Evolutionary conservation across 2,888 invertebrate genomes (phyloP).

Genomic region (Anthophora plumipes): DNA sequence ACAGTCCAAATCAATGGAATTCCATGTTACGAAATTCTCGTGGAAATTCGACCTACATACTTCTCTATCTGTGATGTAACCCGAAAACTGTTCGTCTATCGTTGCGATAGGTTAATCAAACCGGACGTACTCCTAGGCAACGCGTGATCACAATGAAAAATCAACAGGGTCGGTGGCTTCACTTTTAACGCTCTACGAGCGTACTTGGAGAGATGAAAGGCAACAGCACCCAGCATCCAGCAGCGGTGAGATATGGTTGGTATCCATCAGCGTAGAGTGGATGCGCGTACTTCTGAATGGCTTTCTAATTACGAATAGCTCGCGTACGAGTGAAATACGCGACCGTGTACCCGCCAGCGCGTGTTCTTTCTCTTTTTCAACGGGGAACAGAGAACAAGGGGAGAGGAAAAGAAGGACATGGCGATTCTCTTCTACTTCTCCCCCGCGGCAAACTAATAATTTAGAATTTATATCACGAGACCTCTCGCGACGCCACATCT

Average conservation of each 20-base stretch:
- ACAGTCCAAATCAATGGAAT: neutral
- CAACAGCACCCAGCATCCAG: slow-evolving; percentile 51
- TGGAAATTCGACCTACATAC: slow-evolving; percentile 20
- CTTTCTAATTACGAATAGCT: slow-evolving; percentile 72
- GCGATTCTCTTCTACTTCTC: slow-evolving; percentile 34
- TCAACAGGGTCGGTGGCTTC: slow-evolving; percentile 48
- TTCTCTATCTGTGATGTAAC: neutral
- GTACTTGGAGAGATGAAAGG: slow-evolving; percentile 67
- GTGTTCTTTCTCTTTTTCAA: slow-evolving; percentile 12
- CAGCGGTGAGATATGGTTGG: slow-evolving; percentile 70
- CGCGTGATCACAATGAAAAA: slow-evolving; percentile 49
- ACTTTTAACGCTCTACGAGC: slow-evolving; percentile 55
- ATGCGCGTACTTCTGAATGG: slow-evolving; percentile 70
- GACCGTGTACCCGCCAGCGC: slow-evolving; percentile 36
- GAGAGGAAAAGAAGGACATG: slow-evolving; percentile 43
- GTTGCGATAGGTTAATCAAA: slow-evolving; percentile 46
- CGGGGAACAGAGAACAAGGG: too few species aligned
- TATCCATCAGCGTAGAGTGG: slow-evolving; percentile 71
- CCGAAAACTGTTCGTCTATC: neutral
- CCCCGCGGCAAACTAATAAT: slow-evolving; percentile 39
- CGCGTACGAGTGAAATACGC: slow-evolving; percentile 60
- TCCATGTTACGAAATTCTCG: neutral
- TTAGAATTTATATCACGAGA: slow-evolving; percentile 47
- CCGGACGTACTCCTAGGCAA: slow-evolving; percentile 27
- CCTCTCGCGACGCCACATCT: neutral